phyloP scores from a whole-genome alignment of 1,140 invertebrate species.

The Neuroterus valhalla region DNA sequence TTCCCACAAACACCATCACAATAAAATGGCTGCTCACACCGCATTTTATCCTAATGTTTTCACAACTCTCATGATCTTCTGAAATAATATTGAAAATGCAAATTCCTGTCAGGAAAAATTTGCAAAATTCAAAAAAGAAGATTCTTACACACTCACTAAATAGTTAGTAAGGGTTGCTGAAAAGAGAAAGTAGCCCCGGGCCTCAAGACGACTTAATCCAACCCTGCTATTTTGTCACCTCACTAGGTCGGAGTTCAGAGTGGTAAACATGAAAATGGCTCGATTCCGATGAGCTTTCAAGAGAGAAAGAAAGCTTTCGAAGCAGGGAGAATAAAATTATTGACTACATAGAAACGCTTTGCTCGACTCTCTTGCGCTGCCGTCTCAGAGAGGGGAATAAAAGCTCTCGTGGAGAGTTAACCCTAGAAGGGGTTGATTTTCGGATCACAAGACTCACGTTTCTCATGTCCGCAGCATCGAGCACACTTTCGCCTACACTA shows the following conservation, averaged over 20 bases:
- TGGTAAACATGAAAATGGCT: conserved; percentile 20
- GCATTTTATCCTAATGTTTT: too few relatives aligned
- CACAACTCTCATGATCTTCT: too few relatives aligned
- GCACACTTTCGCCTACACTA: conserved; percentile 54
- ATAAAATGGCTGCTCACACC: too few relatives aligned
- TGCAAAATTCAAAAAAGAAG: background rate
- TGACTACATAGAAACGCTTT: conserved; percentile 4
- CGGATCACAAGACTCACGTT: conserved; percentile 58
- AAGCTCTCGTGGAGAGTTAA: background rate
- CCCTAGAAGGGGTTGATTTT: background rate
- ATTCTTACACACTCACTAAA: background rate
- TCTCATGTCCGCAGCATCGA: conserved; percentile 58
- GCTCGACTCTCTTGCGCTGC: conserved; percentile 7
- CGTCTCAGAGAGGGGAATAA: background rate
- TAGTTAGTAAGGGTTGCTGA: background rate
- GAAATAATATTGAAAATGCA: background rate
- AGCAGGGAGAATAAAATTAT: background rate
- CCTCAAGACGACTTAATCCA: background rate
- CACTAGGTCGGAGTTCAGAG: background rate
- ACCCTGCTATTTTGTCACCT: conserved; percentile 23
- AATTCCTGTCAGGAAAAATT: background rate
- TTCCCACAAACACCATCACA: too few relatives aligned
- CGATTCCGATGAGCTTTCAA: background rate
- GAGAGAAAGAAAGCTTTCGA: background rate
- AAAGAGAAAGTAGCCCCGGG: conserved; percentile 17